These are phyloP conservation scores for Rhinoraja longicauda DNA, from an alignment of 2,797 vertebrate species.

Conservation along the genomic window DNA sequence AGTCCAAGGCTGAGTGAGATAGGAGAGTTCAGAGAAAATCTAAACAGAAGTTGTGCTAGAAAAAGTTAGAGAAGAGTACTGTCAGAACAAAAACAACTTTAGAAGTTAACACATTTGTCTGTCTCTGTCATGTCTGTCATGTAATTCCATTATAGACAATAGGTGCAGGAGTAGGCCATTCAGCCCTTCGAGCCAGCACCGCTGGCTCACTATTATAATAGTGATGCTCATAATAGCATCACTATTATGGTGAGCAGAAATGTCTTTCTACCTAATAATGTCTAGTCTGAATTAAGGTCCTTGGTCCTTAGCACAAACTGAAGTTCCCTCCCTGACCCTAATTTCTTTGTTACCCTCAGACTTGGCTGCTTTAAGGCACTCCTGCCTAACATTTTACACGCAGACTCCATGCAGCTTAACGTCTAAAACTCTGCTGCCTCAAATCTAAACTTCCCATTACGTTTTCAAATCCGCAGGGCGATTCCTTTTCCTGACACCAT, in stretches of 20 bases:
- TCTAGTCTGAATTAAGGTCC: too few relatives aligned
- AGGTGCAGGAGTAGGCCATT: too few relatives aligned
- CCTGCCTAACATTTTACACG: not conserved
- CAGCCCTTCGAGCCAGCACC: too few relatives aligned
- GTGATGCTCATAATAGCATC: too few relatives aligned
- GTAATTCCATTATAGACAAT: too few relatives aligned
- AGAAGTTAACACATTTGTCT: not conserved
- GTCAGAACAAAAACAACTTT: not conserved
- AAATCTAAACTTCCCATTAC: not conserved
- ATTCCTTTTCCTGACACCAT: not conserved
- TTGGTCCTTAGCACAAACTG: not conserved
- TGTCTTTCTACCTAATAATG: not conserved
- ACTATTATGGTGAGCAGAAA: not conserved
- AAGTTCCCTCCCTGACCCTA: not conserved
- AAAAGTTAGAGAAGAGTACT: not conserved
- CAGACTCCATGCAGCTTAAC: not conserved
- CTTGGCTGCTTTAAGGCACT: not conserved
- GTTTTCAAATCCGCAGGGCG: not conserved
- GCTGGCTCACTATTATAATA: too few relatives aligned
- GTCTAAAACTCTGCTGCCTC: too few relatives aligned
- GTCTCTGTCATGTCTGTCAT: not conserved
- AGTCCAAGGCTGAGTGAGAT: too few relatives aligned
- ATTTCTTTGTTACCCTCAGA: not conserved
- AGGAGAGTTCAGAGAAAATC: not conserved
- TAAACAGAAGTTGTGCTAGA: not conserved